Evolutionary conservation across 2,113 vertebrate species (phyloP).

Genomic region (Amia ocellicauda): DNA sequence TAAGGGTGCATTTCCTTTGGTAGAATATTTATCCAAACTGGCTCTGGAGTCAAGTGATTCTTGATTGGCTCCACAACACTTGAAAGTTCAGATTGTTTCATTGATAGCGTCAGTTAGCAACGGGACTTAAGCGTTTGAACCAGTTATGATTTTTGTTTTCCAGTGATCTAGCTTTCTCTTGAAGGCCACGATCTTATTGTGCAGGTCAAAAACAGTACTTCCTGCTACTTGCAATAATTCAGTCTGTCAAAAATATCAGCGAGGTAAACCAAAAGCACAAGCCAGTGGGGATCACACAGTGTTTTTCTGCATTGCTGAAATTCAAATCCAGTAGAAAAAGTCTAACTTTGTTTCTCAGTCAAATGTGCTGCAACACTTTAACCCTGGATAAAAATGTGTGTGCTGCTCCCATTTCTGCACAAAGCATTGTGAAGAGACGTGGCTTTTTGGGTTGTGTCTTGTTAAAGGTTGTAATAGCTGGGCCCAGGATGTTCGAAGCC

Average conservation of each 20-base stretch:
- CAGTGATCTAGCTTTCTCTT: background rate
- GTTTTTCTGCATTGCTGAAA: background rate
- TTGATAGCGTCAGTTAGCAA: background rate
- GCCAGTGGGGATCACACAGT: background rate
- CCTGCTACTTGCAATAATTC: background rate
- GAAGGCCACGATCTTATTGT: background rate
- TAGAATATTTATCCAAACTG: background rate
- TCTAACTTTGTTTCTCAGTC: background rate
- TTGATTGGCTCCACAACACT: conserved; percentile 11
- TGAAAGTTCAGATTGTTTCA: background rate
- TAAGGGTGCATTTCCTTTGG: background rate
- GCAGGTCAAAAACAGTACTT: background rate
- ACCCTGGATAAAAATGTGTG: background rate
- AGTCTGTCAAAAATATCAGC: background rate
- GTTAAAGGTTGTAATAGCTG: too few species aligned
- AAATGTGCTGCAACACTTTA: background rate
- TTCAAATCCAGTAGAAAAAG: background rate
- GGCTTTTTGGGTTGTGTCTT: background rate
- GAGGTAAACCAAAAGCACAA: background rate
- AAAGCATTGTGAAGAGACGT: background rate
- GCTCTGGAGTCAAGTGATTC: background rate
- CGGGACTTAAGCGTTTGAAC: background rate
- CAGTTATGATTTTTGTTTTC: background rate
- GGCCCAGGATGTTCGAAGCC: background rate
- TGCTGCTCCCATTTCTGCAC: background rate